Evolutionary conservation across 2,797 vertebrate species (phyloP), one percentile per base, ranked within the genome.

Genomic region (Aplochiton taeniatus): DNA sequence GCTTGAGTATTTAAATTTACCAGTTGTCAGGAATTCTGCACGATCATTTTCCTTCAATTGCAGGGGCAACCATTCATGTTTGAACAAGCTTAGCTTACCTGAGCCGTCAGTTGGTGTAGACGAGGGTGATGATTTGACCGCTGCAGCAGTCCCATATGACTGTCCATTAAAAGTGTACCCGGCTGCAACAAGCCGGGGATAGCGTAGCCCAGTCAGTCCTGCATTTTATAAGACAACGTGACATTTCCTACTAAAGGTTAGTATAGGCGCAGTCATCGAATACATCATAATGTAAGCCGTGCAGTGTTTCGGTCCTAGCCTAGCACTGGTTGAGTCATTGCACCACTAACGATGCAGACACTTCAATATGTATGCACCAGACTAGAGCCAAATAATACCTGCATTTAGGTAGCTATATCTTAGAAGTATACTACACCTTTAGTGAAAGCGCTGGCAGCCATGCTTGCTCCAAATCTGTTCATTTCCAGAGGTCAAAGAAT

Each of bases 361-460:
- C 50, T 18, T 7, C n/a, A n/a, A 11, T 17, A 18, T 52, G n/a
- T 52, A 10, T 52, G 18, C 17, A 31, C 31, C 31, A 31, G 31
- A 31, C 31, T 31, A 31, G 31, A 31, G 10, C 18, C 16, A 54
- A 6, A 8, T 3, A 4, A 51, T 16, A 19, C 1, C 17, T 18
- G 11, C 11, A 31, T 31, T 31, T 31, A 31, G 31, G 31, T 31
- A 31, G 31, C 6, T 31, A 31, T 31, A 14, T 31, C 12, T 42
- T n/a, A 55, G 16, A 0, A n/a, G 46, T 41, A 17, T 16, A 47
- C n/a, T 47, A n/a, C 83, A 93, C 93, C 92, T 92, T 76, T 92
- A 0, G 67, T 64, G 9, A 92, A 58, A 0, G 82, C 65, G 54
- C 88, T 77, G 0, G 77, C 14, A 1, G 92, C 91, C 93, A 94